Base-by-base conservation (phyloP, 2,113 vertebrate genomes). In the Mixornis gularis region DNA sequence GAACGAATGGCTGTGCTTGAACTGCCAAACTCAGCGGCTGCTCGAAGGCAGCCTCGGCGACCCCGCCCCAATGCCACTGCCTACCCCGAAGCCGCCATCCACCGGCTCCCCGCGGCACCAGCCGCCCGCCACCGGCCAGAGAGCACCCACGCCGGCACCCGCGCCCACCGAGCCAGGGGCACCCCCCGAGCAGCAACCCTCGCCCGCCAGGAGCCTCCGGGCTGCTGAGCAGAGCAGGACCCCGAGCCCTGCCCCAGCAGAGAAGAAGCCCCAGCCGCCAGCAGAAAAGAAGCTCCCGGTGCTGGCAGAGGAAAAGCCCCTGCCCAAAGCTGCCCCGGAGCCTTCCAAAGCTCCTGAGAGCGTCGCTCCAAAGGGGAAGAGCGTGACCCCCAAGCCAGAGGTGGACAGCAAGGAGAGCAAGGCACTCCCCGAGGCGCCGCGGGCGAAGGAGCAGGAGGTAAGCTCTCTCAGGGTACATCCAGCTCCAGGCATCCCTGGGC, bases 1-100 rank as follows among this genome's bases (percentile, higher is more conserved):
- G 97, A 99, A 99, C 40, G 99, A 99, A 98, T 99, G 99, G 99
- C 98, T 99, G 53, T 99, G 99, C 96, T 98, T 99, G 98, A 99
- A 99, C 97, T 99, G 99, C 98, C 99, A 99, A 98, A 99, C 99
- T 21, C 98, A 99, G 97, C 97, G 99, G 93, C 98, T 99, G 77
- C 97, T 99, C 17, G 99, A 99, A 84, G 99, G 99, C 96, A 98
- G 98, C 96, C 97, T 99, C 44, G 99, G 98, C 49, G 99, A 99
- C 90, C 98, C 98, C 38, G 87, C 97, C 77, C 98, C 98, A 3
- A 86, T 94, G 91, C 96, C 98, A 21, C 97, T 98, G 89, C 96
- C 98, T 4, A 95, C 98, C 70, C 97, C 98, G 38, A 99, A 98
- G 95, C 98, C 98, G 79, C 97, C 97, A 17, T 88, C 98, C 22